Evolutionary conservation across 1,140 invertebrate species (phyloP), one percentile per base, ranked within the genome.

Genomic region (Neotoxoptera formosana): DNA sequence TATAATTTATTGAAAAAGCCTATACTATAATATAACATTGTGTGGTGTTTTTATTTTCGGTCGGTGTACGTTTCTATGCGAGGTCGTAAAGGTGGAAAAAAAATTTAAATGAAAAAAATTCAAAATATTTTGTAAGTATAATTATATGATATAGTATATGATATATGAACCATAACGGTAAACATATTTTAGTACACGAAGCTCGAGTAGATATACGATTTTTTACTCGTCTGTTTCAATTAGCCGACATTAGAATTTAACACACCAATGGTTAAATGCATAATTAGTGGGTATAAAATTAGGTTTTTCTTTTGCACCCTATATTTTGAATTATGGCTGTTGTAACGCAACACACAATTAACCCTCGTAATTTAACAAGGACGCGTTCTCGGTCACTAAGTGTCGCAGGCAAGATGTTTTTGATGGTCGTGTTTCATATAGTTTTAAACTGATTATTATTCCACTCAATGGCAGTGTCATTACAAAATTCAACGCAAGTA

Each of bases 171-270:
- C 84, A n/a, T n/a, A 67, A 34, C 47, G 47, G 30, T 17, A 48
- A 45, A 88, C n/a, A 30, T n/a, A 30, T 88, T 48, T 48, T n/a
- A 41, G 25, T 45, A 45, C 34, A 41, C 30, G 41, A 67, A 67
- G 45, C 21, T 60, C 53, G 30, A 90, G 53, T 60, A 90, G 30
- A 76, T n/a, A 14, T 30, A 45, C 25, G 53, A 34, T 92, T 92
- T 91, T 92, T 92, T 48, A 92, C 90, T 92, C 47, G 47, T 83
- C 45, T 83, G 90, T 92, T 92, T 83, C 90, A 92, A 92, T 92
- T 83, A 92, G 90, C 23, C 8, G 4, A 51, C 67, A 47, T 81
- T 67, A n/a, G 36, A 67, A 90, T 47, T 67, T 90, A n/a, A 90
- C 89, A 45, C 90, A 3, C 20, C 41, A 34, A 83, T 25, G 90